These are phyloP conservation scores for Apogon hyalosoma DNA, from an alignment of 2,797 vertebrate genomes.

Conservation along the genomic window DNA sequence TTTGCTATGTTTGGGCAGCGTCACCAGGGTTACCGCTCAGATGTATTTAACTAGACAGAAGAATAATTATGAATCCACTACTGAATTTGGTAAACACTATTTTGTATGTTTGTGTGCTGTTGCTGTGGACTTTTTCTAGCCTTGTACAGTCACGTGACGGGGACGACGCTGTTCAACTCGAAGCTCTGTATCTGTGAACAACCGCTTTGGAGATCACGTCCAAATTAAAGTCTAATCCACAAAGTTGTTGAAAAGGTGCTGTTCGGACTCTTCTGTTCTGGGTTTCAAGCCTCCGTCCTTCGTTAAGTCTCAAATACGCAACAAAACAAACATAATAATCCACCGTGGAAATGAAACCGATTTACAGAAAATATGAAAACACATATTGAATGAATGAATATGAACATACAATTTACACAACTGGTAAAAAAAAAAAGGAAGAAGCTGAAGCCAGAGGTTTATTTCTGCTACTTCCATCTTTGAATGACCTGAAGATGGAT, in stretches of 20 bases:
- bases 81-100: constrained; percentile 93
- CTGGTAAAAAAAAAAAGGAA: too few relatives aligned
- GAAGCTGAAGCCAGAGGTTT: too few relatives aligned
- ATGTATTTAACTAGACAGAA: constrained; percentile 87
- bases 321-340: too few relatives aligned
- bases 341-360: too few relatives aligned
- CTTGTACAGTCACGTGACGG: constrained; percentile 78
- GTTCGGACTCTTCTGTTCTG: background rate
- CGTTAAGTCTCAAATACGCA: too few relatives aligned
- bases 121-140: constrained; percentile 87
- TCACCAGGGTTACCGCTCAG: constrained; percentile 91
- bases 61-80: constrained; percentile 47
- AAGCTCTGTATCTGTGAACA: constrained; percentile 79
- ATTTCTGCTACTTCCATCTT: too few relatives aligned
- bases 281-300: too few relatives aligned
- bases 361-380: too few relatives aligned
- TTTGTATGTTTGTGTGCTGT: constrained; percentile 96
- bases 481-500: too few relatives aligned
- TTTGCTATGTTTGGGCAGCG: constrained; percentile 91
- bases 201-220: constrained; percentile 74
- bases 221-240: constrained; percentile 80
- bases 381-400: too few relatives aligned
- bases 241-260: constrained; percentile 43
- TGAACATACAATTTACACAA: too few relatives aligned
- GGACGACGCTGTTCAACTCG: constrained; percentile 18